Conservation (phyloP, 2,113 vertebrate genomes). For the Pao palembangensis region DNA sequence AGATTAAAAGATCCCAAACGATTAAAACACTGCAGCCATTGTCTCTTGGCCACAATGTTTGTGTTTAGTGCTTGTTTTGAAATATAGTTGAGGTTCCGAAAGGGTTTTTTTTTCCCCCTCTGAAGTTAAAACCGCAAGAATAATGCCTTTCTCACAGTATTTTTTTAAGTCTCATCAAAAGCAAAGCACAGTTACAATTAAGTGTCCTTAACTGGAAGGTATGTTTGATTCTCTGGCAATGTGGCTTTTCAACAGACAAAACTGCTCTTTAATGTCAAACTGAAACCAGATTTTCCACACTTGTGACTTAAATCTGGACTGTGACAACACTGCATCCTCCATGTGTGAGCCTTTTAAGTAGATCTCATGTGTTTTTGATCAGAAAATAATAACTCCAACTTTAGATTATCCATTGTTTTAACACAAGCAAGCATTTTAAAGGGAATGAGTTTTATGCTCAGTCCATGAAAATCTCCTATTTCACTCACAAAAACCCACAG, state of each 20-base stretch:
- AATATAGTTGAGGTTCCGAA: not conserved
- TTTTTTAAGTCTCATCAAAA: not conserved
- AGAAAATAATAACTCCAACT: too few species aligned
- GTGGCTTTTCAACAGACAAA: not conserved
- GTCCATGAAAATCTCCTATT: too few species aligned
- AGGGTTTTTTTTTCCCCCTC: not conserved
- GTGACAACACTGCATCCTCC: not conserved
- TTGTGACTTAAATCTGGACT: not conserved
- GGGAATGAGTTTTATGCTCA: too few species aligned
- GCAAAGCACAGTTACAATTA: not conserved
- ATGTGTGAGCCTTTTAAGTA: not conserved
- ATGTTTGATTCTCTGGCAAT: slow-evolving; percentile 6
- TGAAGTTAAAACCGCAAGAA: not conserved
- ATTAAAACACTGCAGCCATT: slow-evolving; percentile 19
- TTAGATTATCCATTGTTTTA: too few species aligned
- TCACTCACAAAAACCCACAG: too few species aligned
- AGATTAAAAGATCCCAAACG: slow-evolving; percentile 9
- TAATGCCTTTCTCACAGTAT: not conserved
- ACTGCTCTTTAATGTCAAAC: slow-evolving; percentile 2
- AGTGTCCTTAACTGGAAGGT: not conserved
- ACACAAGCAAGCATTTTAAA: too few species aligned
- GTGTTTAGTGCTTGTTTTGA: not conserved
- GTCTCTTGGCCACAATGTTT: slow-evolving; percentile 4
- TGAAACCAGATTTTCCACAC: not conserved
- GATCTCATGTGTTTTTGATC: too few species aligned